A percentile compares a stretch with the other conserved stretches of the same genome.
phyloP scores from a whole-genome alignment of 2,888 invertebrate genomes.

The Liopterus haemorrhoidalis region DNA sequence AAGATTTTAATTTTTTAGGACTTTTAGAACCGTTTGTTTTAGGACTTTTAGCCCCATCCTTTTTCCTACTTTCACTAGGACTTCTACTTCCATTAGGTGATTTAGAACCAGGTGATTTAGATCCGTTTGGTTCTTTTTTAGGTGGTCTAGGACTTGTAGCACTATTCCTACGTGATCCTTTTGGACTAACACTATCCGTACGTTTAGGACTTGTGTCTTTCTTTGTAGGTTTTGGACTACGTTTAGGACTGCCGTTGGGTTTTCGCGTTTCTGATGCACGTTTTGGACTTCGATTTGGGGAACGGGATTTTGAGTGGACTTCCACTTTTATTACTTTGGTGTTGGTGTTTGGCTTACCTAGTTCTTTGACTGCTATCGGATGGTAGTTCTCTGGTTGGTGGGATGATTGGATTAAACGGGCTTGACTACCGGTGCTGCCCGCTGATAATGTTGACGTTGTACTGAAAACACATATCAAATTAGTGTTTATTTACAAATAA shows the following conservation, averaged over 20 bases:
- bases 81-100: conserved; percentile 20
- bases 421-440: conserved; percentile 89
- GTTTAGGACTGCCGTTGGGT: conserved; percentile 26
- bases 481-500: neutral
- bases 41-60: conserved; percentile 33
- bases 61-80: conserved; percentile 17
- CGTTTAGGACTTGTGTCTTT: conserved; percentile 15
- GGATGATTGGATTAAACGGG: conserved; percentile 87
- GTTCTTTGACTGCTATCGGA: conserved; percentile 78
- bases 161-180: conserved; percentile 30
- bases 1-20: conserved; percentile 35
- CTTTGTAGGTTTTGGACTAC: conserved; percentile 14
- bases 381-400: conserved; percentile 90
- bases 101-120: conserved; percentile 23
- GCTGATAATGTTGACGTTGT: conserved; percentile 91
- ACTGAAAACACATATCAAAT: conserved; percentile 49
- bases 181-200: conserved; percentile 26
- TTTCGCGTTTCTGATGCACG: conserved; percentile 30
- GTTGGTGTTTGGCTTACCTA: conserved; percentile 69
- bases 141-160: conserved; percentile 31
- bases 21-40: conserved; percentile 34
- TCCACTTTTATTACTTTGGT: conserved; percentile 47
- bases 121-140: conserved; percentile 22
- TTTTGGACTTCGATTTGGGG: conserved; percentile 39
- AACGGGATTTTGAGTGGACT: conserved; percentile 39